A percentile compares a stretch with the other conserved stretches of the same genome.
Conservation (phyloP, 1,140 invertebrate species). For the Nylanderia fulva region DNA sequence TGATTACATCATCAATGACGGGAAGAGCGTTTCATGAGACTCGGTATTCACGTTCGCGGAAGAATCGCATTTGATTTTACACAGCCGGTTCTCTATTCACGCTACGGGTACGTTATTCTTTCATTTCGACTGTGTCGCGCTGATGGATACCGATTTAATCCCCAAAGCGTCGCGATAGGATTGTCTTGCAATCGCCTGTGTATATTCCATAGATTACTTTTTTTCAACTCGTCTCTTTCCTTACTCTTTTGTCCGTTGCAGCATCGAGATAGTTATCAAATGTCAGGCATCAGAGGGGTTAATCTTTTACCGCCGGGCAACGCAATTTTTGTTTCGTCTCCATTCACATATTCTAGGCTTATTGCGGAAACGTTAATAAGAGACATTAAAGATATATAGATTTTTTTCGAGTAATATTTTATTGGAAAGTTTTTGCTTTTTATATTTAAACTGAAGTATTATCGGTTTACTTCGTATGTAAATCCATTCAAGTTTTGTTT, state of each 20-base stretch:
- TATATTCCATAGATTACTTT: slow-evolving; percentile 12
- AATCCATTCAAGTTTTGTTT: slow-evolving; percentile 5
- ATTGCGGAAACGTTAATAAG: neutral
- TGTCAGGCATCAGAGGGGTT: neutral
- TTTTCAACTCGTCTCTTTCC: neutral
- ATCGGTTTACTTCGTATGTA: neutral
- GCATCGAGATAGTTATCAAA: neutral
- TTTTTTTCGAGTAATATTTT: neutral
- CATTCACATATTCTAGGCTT: neutral
- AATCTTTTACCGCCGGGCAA: neutral
- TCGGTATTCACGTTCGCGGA: neutral
- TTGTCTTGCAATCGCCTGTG: slow-evolving; percentile 14
- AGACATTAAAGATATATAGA: slow-evolving; percentile 7
- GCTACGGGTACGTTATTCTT: slow-evolving; percentile 25
- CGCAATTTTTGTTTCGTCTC: neutral
- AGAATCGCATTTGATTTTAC: slow-evolving; percentile 13
- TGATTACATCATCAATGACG: neutral
- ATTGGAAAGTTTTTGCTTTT: neutral
- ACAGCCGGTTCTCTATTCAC: neutral
- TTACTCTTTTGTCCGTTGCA: neutral
- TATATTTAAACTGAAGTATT: slow-evolving; percentile 36
- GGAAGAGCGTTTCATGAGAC: neutral
- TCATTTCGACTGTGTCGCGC: slow-evolving; percentile 14
- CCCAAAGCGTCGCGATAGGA: slow-evolving; percentile 2
- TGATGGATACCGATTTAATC: slow-evolving; percentile 53